Base-by-base conservation (phyloP, 2,888 invertebrate genomes). In the Ochropleura leucogaster region DNA sequence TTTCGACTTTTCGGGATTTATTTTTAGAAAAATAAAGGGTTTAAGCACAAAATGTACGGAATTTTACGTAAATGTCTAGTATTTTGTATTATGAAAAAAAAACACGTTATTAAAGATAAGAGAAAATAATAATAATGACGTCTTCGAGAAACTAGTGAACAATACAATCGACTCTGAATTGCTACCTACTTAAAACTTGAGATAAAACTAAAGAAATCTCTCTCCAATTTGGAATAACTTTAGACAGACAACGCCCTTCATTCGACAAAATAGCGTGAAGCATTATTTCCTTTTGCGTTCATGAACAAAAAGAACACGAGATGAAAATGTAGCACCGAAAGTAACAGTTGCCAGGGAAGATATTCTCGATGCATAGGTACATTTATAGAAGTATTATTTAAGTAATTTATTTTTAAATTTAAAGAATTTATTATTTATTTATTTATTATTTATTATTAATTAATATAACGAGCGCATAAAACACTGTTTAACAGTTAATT, bases 401-500 rank as follows among this genome's bases (percentile, higher is more conserved):
- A n/a, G n/a, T n/a, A n/a, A n/a, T n/a, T n/a, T n/a, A n/a, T n/a
- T n/a, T n/a, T n/a, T n/a, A n/a, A n/a, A n/a, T n/a, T n/a, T n/a
- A n/a, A n/a, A n/a, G n/a, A n/a, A n/a, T n/a, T n/a, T n/a, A n/a
- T n/a, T n/a, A n/a, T n/a, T n/a, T n/a, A n/a, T n/a, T n/a, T n/a
- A n/a, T n/a, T n/a, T n/a, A n/a, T n/a, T n/a, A n/a, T n/a, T n/a
- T n/a, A n/a, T n/a, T n/a, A n/a, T n/a, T 57, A 79, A 60, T 83
- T 62, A 72, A 57, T 47, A 68, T 59, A 80, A 83, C 59, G 69
- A 64, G 55, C 46, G 20, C 57, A 49, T 63, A 55, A 69, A 75
- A 81, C 57, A 68, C 42, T 68, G 69, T 72, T 55, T 47, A 47
- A 42, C 30, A 75, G 64, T 70, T 77, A 72, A 80, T 73, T 82